Evolutionary conservation across 23 tunicate species (phyloP), one percentile per base, ranked within the genome.

Genomic region (Diplosoma virens): DNA sequence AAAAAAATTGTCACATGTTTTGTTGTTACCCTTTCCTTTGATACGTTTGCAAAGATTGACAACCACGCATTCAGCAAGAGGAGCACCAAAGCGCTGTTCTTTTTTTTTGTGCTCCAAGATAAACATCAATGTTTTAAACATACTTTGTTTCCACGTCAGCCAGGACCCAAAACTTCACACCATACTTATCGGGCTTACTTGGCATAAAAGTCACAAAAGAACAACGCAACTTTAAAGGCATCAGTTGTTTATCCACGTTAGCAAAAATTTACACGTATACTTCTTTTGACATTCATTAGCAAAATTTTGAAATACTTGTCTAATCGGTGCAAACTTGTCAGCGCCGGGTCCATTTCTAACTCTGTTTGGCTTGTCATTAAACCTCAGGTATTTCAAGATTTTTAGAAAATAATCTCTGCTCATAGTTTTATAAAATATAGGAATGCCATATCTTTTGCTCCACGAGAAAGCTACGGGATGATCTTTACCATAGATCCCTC

Each of bases 331-430:
- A 30, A 63, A 28, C 70, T 30, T 63, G 70, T 25, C 70, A 63
- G 35, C 70, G 6, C 35, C 35, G 35, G 35, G 4, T 25, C 63
- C 50, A 20, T 4, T 20, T 20, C 63, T 55, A 55, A 55, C 36
- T 30, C 36, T 63, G 70, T 63, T 63, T 30, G 70, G 35, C n/a
- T 63, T 63, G 70, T 63, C 70, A 30, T 63, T 35, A 63, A 63
- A 63, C 5, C 20, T 28, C 70, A 63, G 6, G 36, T 30, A 63
- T 6, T 16, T 56, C 64, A 56, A 56, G 5, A 56, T 63, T 63
- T n/a, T 63, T 25, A 7, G 9, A 63, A 63, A 63, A 27, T 63
- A 27, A 30, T 30, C 36, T 30, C 9, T 4, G 34, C 36, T 28
- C 35, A 63, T 63, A 6, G 9, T 63, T 63, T 63, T 35, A 20